These are phyloP conservation scores for Psephotus haematonotus DNA, from an alignment of 2,113 vertebrate species.

Conservation along the genomic window DNA sequence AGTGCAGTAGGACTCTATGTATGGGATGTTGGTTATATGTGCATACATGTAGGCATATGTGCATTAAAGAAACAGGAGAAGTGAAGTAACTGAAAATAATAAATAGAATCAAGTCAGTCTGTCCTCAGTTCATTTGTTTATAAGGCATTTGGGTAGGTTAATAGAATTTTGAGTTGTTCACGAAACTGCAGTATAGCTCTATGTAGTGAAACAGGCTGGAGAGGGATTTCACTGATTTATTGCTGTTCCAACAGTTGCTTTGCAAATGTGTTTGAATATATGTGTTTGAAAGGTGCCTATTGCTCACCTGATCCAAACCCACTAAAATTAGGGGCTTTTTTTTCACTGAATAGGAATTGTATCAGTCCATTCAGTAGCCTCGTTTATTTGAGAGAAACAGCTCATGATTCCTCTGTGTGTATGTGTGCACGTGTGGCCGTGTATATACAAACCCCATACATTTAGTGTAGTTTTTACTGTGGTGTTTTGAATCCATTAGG, in stretches of 20 bases:
- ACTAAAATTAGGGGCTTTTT: not conserved
- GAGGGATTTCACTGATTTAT: not conserved
- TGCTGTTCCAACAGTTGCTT: not conserved
- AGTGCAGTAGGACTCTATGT: not conserved
- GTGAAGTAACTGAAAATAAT: not conserved
- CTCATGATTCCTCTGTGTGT: not conserved
- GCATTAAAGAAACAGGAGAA: not conserved
- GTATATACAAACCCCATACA: fast-evolving
- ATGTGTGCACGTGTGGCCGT: fast-evolving
- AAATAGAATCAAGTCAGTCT: not conserved
- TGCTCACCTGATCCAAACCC: not conserved
- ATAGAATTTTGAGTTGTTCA: not conserved
- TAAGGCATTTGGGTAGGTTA: not conserved
- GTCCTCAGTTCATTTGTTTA: not conserved
- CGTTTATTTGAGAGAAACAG: not conserved
- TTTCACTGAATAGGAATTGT: not conserved
- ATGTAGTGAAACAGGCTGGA: not conserved
- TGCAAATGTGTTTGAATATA: not conserved
- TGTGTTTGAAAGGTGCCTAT: not conserved
- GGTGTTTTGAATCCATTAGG: not conserved
- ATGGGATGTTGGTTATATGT: not conserved
- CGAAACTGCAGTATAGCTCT: not conserved
- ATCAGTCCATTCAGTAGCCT: not conserved
- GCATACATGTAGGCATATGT: not conserved
- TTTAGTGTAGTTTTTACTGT: not conserved